Evolutionary conservation across 2,888 invertebrate species (phyloP), one percentile per base, ranked within the genome.

Genomic region (Idaea straminata): DNA sequence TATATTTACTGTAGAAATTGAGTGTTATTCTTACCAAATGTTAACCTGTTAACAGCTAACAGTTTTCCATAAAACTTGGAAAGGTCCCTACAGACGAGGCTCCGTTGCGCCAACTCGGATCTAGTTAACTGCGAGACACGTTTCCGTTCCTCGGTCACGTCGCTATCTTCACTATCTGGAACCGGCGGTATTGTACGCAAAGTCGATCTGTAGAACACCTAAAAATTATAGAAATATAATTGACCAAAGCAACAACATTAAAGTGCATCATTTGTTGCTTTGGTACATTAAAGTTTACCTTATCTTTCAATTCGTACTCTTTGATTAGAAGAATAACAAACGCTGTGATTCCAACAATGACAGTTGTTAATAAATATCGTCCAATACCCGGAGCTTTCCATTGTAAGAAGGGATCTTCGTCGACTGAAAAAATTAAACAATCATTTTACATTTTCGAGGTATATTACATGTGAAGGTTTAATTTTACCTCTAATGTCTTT

Each of bases 331-430:
- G 85, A 0, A 96, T 64, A 0, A 86, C 67, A 74, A 96, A 95
- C 61, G 95, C 93, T 0, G 95, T 68, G 0, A 95, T 62, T 4
- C 95, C 96, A 5, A 95, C 94, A 0, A 92, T 61, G 1, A 92
- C 77, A 78, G 96, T 94, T 81, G 95, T 96, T 10, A 95, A 76
- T 15, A 96, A 78, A 84, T 96, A 95, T n/a, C 95, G 91, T 0
- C 96, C 95, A 67, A 97, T 95, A n/a, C 97, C 97, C 0, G 96
- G 95, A 57, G 93, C 89, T 25, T 93, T 85, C 95, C 96, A 96
- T 15, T 91, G 91, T 71, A 96, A 93, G 77, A 94, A 96, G 5
- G 95, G 93, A n/a, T 92, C 80, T 63, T 92, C 91, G 0, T 88
- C 86, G 68, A 92, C 93, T 93, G 77, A 35, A 77, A n/a, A 25